Conservation (phyloP, 2,113 vertebrate genomes). For the Caranx melampygus region DNA sequence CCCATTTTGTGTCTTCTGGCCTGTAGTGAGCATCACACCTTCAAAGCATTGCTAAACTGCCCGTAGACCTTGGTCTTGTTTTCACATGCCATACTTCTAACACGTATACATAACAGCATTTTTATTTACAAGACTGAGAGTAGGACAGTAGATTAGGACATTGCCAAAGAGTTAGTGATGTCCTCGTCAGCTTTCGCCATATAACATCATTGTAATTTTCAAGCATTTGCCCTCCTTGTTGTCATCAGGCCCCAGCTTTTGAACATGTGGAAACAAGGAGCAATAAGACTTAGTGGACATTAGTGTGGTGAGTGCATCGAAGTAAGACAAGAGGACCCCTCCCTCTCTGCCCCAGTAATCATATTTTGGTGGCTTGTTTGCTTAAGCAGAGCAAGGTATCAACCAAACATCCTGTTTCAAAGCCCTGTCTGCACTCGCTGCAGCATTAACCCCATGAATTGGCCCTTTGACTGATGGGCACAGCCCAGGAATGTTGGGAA, state of each 20-base stretch:
- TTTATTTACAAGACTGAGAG: no score
- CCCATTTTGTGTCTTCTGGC: neutral
- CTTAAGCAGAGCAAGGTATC: conserved; percentile 86
- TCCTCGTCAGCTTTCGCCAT: neutral
- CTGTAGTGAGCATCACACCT: neutral
- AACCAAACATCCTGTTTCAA: conserved; percentile 90
- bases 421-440: conserved; percentile 79
- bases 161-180: neutral
- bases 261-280: conserved; percentile 65
- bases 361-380: conserved; percentile 89
- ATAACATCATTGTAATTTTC: conserved; percentile 16
- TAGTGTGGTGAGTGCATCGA: conserved; percentile 59
- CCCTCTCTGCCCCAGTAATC: conserved; percentile 81
- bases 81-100: neutral
- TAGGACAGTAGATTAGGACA: neutral
- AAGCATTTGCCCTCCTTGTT: conserved; percentile 40
- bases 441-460: conserved; percentile 81
- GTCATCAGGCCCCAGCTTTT: conserved; percentile 34
- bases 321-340: conserved; percentile 66
- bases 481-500: conserved; percentile 81
- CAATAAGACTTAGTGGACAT: conserved; percentile 67
- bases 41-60: neutral
- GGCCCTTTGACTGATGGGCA: conserved; percentile 83
- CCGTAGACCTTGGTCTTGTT: neutral
- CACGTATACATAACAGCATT: no score